Conservation (phyloP, 1,140 invertebrate genomes). For the Solen grandis region DNA sequence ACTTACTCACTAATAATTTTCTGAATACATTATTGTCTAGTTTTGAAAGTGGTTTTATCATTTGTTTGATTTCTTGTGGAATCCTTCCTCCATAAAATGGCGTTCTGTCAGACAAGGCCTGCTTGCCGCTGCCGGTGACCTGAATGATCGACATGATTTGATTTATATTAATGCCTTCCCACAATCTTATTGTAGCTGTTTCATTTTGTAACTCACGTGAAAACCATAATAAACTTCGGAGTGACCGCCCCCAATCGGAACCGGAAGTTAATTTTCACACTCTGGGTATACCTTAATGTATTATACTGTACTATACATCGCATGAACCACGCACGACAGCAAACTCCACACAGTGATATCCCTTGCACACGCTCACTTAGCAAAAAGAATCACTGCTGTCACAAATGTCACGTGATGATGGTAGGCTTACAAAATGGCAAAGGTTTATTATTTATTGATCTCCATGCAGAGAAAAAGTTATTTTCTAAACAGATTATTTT, state of each 20-base stretch:
- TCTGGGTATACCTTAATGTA: too few species aligned
- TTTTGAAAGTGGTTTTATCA: slow-evolving; percentile 68
- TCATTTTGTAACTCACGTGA: background rate
- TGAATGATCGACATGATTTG: slow-evolving; percentile 74
- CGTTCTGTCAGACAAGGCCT: slow-evolving; percentile 62
- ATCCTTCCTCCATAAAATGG: slow-evolving; percentile 70
- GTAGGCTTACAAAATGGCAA: too few species aligned
- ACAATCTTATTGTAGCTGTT: background rate
- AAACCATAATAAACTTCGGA: background rate
- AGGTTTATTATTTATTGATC: too few species aligned
- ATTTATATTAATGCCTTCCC: background rate
- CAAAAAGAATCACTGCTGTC: too few species aligned
- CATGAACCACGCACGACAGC: too few species aligned
- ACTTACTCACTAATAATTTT: slow-evolving; percentile 71
- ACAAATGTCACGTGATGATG: too few species aligned
- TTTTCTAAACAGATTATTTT: too few species aligned
- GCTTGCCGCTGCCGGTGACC: slow-evolving; percentile 68
- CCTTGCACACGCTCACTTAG: too few species aligned
- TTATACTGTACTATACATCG: too few species aligned
- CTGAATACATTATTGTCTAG: slow-evolving; percentile 68
- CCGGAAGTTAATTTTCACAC: too few species aligned
- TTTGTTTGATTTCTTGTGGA: slow-evolving; percentile 69
- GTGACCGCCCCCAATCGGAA: slow-evolving; percentile 46
- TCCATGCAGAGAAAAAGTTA: too few species aligned
- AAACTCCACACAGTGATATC: too few species aligned